Evolutionary conservation across 92 coral and sea anemone species (phyloP).

Genomic region (Parazoanthus swiftii): DNA sequence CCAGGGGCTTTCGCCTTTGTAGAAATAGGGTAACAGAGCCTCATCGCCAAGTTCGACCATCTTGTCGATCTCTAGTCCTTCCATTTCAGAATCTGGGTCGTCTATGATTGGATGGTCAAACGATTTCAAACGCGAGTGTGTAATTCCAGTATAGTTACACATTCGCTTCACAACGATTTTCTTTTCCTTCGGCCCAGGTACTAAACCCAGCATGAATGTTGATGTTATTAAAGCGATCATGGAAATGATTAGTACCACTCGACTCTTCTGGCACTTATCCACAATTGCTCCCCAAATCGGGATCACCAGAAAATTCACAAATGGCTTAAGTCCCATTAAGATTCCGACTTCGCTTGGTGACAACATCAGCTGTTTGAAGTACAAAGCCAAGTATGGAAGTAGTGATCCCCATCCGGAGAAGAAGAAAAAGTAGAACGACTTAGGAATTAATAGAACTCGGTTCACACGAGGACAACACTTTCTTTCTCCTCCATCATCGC

Average conservation of each 20-base stretch:
- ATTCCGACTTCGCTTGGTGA: conserved; percentile 99
- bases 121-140: conserved; percentile 63
- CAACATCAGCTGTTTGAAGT: conserved; percentile 94
- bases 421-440: conserved; percentile 91
- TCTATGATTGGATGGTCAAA: conserved; percentile 71
- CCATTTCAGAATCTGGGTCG: conserved; percentile 83
- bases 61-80: conserved; percentile 90
- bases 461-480: conserved; percentile 92
- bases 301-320: conserved; percentile 95
- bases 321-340: conserved; percentile 96
- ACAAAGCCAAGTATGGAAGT: conserved; percentile 92
- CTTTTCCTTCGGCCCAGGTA: conserved; percentile 88
- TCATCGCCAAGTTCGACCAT: conserved; percentile 83
- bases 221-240: conserved; percentile 87
- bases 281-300: conserved; percentile 99
- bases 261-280: conserved; percentile 97
- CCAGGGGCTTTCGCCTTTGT: conserved; percentile 95
- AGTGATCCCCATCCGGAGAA: conserved; percentile 99
- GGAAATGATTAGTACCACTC: conserved; percentile 81
- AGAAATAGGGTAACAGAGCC: conserved; percentile 69
- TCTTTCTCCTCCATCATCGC: conserved; percentile 39
- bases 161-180: conserved; percentile 74
- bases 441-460: conserved; percentile 87
- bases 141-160: conserved; percentile 76
- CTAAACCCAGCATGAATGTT: conserved; percentile 85